Percentiles rank a stretch among this genome's conserved stretches.
phyloP scores from a whole-genome alignment of 2,113 vertebrate genomes.

The Odocoileus hemionus region DNA sequence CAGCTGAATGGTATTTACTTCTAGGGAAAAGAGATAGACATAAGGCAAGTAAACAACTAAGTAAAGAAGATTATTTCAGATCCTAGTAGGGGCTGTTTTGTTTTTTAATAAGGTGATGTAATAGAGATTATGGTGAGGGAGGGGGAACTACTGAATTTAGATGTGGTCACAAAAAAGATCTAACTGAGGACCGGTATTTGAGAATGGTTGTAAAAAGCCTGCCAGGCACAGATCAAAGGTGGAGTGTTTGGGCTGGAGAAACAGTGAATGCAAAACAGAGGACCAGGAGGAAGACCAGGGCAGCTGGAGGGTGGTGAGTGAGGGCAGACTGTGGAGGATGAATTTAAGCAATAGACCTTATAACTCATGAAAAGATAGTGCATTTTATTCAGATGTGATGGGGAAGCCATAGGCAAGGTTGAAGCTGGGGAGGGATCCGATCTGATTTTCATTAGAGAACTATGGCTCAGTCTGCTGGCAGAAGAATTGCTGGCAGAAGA shows the following conservation, averaged over 20 bases:
- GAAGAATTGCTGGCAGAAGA: not conserved
- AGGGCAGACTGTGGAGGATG: rapidly evolving
- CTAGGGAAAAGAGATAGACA: not conserved
- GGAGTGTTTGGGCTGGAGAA: not conserved
- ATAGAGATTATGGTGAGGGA: not conserved
- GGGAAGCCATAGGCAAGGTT: no score
- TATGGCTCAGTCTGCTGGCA: not conserved
- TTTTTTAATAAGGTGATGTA: not conserved
- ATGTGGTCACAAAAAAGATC: not conserved
- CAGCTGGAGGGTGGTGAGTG: rapidly evolving
- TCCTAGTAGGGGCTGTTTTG: not conserved
- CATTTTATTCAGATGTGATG: not conserved
- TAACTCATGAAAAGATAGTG: no score
- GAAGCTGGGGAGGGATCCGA: not conserved
- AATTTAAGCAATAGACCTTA: not conserved
- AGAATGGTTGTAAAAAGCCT: not conserved
- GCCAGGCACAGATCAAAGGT: not conserved
- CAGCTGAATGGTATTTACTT: not conserved
- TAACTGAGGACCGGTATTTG: not conserved
- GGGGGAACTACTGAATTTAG: not conserved
- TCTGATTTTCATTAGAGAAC: not conserved
- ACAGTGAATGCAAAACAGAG: not conserved
- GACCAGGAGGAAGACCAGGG: no score
- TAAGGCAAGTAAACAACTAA: not conserved
- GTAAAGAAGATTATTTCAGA: not conserved